Evolutionary conservation across 2,888 invertebrate genomes (phyloP), one percentile per base, ranked within the genome.

Genomic region (Molorchus minor): DNA sequence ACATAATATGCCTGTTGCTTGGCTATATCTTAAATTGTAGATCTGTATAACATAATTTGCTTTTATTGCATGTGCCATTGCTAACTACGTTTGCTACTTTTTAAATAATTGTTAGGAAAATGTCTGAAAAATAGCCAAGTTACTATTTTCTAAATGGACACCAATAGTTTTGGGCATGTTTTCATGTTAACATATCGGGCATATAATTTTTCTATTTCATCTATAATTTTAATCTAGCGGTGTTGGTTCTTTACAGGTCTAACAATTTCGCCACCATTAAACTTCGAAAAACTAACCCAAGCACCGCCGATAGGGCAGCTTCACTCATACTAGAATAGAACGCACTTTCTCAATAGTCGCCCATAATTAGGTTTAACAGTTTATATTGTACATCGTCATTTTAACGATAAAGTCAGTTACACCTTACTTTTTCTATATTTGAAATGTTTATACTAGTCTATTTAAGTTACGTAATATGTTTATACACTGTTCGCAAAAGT

Each of bases 241-340:
- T 35, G 41, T 56, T 59, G 61, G 46, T 62, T 70, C 69, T 80
- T 83, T 82, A 66, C 89, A 93, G 93, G 85, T 88, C 88, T 76
- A 93, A 92, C 81, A 90, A 92, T 81, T 94, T 93, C 79, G 93
- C 93, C 61, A 93, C 93, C 63, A 92, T 94, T 79, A 93, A 93
- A 84, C 87, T 93, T 79, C 87, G 93, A 80, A 93, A 92, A 84
- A 89, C 91, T 75, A 88, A 91, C 84, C 92, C 93, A 77, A 75
- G 74, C 64, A 92, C 92, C 15, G 38, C 38, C 81, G 93, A 93
- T 82, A 88, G 93, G 74, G 91, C 92, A 69, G 90, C 92, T 72
- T 92, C 93, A 69, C 87, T 81, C 38, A 64, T 65, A 38, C 25
- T 65, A 60, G 67, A 67, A 58, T 67, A 62, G 38, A 46, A n/a